Evolutionary conservation across 2,797 vertebrate genomes (phyloP), one percentile per base, ranked within the genome.

Genomic region (Schizothorax lantsangensis): DNA sequence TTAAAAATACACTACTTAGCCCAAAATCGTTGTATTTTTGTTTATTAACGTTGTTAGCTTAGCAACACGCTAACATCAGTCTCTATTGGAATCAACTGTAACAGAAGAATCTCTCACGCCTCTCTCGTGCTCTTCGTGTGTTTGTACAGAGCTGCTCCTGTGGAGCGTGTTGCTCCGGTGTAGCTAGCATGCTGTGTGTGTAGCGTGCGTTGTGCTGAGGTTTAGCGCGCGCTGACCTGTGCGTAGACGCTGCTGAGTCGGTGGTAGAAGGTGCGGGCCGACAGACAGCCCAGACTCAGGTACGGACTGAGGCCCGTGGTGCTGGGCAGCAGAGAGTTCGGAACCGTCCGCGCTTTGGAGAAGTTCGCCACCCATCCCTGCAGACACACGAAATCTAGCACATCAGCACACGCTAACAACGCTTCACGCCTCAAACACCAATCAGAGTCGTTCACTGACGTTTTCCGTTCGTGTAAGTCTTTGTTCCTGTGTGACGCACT

Each of bases 281-380:
- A 91, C 57, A 92, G 88, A 36, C 89, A 91, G 57, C 91, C 90
- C 26, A 89, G 64, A 38, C 85, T 90, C 81, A 91, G 83, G 81
- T 91, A 90, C 14, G 91, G 90, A 71, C 90, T 91, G 81, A 91
- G 87, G 1, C 90, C 90, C 0, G 91, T 91, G 36, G 91, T 91
- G 88, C 88, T 91, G 43, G 88, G 90, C 45, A 91, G 78, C 33
- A 92, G 87, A 77, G 90, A 89, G 87, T 89, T 91, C 8, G 88
- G 89, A 49, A 90, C 77, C 19, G 86, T 89, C 26, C 86, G 85
- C 14, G 87, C 89, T 49, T 91, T 91, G 40, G 88, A 83, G 86
- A 89, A 86, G 33, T 83, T 89, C 36, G 23, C 84, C 72, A 88
- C 38, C 88, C 90, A 91, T 8, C 91, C 91, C 88, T 90, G 40